Base-by-base conservation (phyloP, 2,113 vertebrate genomes). In the Zosterops pallidus region DNA sequence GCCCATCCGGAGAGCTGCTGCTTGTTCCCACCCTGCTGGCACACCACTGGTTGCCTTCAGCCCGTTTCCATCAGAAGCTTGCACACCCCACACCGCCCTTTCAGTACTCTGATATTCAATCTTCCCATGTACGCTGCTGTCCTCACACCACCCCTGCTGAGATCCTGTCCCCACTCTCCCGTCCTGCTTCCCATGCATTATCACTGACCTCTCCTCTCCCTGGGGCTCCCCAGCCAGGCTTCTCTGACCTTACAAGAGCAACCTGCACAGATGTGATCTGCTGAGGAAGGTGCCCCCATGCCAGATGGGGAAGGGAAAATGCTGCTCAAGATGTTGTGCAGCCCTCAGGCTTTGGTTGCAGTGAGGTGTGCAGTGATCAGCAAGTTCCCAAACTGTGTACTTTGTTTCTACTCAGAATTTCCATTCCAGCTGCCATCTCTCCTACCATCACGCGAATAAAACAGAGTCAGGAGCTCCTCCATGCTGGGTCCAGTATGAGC, bases 371-470 rank as follows among this genome's bases (percentile, higher is more conserved):
- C 50, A 72, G 49, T 0, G 16, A 80, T 49, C 62, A 76, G 56
- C 46, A 62, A 91, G 82, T 70, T 83, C 52, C 59, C 24, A 70
- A 83, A 69, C 33, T 17, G 19, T 0, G 3, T 8, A 8, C 28
- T 56, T 78, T 75, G 31, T 42, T 86, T 80, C 67, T 81, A 80
- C 59, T 37, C 69, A 75, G 39, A 94, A 72, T 86, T 85, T 90
- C 83, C 71, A 65, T 56, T 60, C 59, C 53, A 91, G 78, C 41
- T 84, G 81, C 53, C 59, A 90, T 49, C 39, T 76, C 64, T 90
- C 49, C 72, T 47, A 68, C 23, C 41, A 28, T 19, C 64, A 83
- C 0, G 0, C 12, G 29, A 86, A 71, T 39, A 55, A 56, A 78
- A 47, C 11, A 14, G 28, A 67, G 57, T 37, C 70, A 65, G 75